Conservation (phyloP, 2,888 invertebrate species). For the Lymantria monacha region DNA sequence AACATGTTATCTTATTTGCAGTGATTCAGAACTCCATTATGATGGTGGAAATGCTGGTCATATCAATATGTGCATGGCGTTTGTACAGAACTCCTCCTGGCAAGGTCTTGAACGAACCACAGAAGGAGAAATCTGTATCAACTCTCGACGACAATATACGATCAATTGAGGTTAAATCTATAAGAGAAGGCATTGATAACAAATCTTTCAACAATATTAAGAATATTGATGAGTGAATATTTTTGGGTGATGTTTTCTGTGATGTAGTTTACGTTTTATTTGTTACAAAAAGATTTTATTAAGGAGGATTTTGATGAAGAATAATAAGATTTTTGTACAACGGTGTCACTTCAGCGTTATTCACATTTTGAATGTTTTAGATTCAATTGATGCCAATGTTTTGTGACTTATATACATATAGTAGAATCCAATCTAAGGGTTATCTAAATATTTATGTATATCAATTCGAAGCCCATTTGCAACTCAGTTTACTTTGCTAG, state of each 20-base stretch:
- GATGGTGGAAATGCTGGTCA: conserved; percentile 86
- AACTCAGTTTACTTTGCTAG: too few species aligned
- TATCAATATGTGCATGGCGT: conserved; percentile 84
- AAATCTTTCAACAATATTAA: conserved; percentile 41
- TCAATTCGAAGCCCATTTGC: too few species aligned
- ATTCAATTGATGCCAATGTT: too few species aligned
- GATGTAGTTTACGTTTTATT: background rate
- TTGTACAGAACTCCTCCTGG: conserved; percentile 79
- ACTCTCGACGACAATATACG: conserved; percentile 56
- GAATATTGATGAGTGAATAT: conserved; percentile 13
- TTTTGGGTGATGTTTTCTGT: background rate
- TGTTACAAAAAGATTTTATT: background rate
- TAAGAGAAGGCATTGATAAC: conserved; percentile 45
- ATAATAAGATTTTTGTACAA: too few species aligned
- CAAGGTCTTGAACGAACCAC: conserved; percentile 51
- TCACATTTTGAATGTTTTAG: too few species aligned
- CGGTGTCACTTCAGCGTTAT: too few species aligned
- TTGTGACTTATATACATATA: too few species aligned
- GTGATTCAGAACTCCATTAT: conserved; percentile 86
- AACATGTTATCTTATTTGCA: conserved; percentile 46
- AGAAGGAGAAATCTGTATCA: conserved; percentile 49
- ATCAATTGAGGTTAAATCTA: conserved; percentile 38
- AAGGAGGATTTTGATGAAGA: background rate
- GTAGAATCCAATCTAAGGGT: too few species aligned
- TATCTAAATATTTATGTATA: too few species aligned